phyloP scores from a whole-genome alignment of 2,113 vertebrate species.

The Heterotis niloticus region DNA sequence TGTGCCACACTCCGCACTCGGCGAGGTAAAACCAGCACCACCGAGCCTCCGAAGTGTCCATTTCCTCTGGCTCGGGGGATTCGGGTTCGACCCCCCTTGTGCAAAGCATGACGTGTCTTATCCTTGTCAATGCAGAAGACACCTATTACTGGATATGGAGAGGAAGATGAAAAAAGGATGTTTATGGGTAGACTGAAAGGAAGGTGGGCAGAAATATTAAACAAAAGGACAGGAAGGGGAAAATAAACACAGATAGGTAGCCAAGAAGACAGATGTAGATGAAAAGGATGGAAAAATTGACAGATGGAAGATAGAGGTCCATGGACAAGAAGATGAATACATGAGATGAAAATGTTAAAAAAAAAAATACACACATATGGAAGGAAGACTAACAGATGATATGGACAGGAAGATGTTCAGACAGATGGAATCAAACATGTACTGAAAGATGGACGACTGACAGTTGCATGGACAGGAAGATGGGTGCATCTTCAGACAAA shows the following conservation, averaged over 20 bases:
- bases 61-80: constrained; percentile 70
- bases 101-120: constrained; percentile 56
- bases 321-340: too few relatives aligned
- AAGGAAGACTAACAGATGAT: too few relatives aligned
- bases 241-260: too few relatives aligned
- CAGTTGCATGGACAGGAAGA: too few relatives aligned
- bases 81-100: constrained; percentile 61
- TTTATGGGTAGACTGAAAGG: not conserved
- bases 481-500: too few relatives aligned
- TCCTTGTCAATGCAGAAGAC: constrained; percentile 22
- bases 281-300: too few relatives aligned
- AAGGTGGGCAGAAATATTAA: not conserved
- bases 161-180: not conserved
- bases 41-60: constrained; percentile 88
- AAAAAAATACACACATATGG: too few relatives aligned
- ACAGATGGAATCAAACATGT: too few relatives aligned
- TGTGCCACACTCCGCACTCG: constrained; percentile 95
- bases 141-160: not conserved
- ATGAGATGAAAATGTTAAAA: too few relatives aligned
- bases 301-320: too few relatives aligned
- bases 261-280: not conserved
- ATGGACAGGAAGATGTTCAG: too few relatives aligned
- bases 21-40: constrained; percentile 97
- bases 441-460: too few relatives aligned
- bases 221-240: not conserved